Percentiles rank a stretch among this genome's conserved stretches.
phyloP scores from a whole-genome alignment of 2,113 vertebrate genomes.

The Cyprinus carpio region DNA sequence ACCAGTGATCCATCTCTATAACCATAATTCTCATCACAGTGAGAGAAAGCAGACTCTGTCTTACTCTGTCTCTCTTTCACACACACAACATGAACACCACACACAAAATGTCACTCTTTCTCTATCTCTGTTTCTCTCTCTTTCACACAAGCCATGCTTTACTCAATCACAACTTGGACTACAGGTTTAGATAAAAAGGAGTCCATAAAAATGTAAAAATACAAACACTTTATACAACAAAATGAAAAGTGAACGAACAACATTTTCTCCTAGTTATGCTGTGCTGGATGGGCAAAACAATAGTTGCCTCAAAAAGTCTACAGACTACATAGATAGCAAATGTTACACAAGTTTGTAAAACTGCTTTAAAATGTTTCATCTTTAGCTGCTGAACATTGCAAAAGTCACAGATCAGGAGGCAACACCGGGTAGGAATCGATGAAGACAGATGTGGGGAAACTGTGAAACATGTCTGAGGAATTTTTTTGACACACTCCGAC shows the following conservation, averaged over 20 bases:
- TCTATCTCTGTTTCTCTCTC: background rate
- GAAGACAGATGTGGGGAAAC: slow-evolving; percentile 34
- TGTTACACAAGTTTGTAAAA: slow-evolving; percentile 5
- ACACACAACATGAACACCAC: background rate
- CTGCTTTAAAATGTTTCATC: background rate
- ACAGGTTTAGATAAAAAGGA: slow-evolving; percentile 19
- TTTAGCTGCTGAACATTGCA: background rate
- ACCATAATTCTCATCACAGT: background rate
- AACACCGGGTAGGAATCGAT: slow-evolving; percentile 24
- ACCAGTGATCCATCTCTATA: background rate
- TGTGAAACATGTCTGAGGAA: slow-evolving; percentile 18
- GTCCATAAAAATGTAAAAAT: slow-evolving; percentile 32
- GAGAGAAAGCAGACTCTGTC: background rate
- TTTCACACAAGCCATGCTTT: background rate
- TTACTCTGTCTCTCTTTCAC: background rate
- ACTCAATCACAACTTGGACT: background rate
- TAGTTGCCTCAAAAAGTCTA: slow-evolving; percentile 6
- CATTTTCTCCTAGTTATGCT: background rate
- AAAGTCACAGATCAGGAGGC: slow-evolving; percentile 14
- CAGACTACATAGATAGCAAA: slow-evolving; percentile 2
- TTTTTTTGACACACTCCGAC: background rate
- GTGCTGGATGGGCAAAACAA: background rate
- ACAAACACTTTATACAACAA: slow-evolving; percentile 11
- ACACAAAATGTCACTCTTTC: background rate
- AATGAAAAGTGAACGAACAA: background rate